phyloP scores from a whole-genome alignment of 2,797 vertebrate species.

The Galaxias olidus region DNA sequence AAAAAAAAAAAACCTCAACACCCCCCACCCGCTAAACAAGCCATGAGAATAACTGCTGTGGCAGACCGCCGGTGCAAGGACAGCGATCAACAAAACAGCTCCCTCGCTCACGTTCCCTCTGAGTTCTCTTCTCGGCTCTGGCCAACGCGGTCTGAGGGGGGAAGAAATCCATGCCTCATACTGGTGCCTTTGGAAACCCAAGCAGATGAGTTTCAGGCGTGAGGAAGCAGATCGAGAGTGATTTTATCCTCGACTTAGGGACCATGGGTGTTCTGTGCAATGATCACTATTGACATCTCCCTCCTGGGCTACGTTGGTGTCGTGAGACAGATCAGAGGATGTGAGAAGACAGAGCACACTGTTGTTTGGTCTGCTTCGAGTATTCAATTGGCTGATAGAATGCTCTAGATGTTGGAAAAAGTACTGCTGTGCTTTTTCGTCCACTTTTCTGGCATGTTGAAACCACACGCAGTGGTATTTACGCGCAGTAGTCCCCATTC shows the following conservation, averaged over 20 bases:
- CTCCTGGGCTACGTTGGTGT: background rate
- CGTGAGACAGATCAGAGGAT: background rate
- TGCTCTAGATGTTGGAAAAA: background rate
- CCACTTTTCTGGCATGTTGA: background rate
- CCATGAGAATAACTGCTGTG: background rate
- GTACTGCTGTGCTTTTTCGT: background rate
- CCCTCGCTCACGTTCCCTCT: background rate
- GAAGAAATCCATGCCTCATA: background rate
- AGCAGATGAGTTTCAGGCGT: background rate
- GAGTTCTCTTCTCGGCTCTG: background rate
- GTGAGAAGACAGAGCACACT: too few species aligned
- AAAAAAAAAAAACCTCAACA: background rate
- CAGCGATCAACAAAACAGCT: background rate
- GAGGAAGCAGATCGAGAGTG: background rate
- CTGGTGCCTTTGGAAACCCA: constrained; percentile 3
- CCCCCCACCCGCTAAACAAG: background rate
- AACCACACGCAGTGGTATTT: too few species aligned
- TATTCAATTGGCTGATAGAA: background rate
- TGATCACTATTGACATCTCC: background rate
- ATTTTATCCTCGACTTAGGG: background rate
- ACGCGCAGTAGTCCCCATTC: too few species aligned
- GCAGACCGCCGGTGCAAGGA: background rate
- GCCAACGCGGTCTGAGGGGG: background rate
- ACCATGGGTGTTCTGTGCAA: background rate
- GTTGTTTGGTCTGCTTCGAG: background rate